phyloP scores from a whole-genome alignment of 30 jellyfish, hydroid and myxozoan species.

The Sanderia malayensis region DNA sequence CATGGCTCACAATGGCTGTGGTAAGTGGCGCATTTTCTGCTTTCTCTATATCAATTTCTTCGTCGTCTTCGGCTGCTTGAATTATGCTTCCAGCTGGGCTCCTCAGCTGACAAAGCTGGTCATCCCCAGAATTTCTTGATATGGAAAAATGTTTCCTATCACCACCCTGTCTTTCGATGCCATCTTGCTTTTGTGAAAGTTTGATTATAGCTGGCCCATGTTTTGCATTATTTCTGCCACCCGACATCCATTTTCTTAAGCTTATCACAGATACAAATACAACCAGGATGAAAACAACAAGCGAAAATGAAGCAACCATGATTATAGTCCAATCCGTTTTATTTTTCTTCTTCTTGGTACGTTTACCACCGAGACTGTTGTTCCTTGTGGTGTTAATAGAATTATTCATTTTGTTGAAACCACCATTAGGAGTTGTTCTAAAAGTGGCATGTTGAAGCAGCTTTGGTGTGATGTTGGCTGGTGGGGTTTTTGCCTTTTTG shows the following conservation, averaged over 20 bases:
- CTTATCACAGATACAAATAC: conserved; percentile 50
- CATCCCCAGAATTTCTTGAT: not conserved
- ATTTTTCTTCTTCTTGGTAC: conserved; percentile 9
- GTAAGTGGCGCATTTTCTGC: conserved; percentile 36
- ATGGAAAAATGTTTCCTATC: not conserved
- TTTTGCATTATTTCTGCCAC: conserved; percentile 22
- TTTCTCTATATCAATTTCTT: conserved; percentile 13
- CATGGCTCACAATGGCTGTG: conserved; percentile 46
- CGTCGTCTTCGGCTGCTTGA: not conserved
- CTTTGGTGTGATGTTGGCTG: not conserved
- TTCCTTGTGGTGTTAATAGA: not conserved
- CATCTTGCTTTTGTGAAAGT: conserved; percentile 26
- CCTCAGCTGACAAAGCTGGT: conserved; percentile 20
- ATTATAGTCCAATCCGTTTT: conserved; percentile 63
- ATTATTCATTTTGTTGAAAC: not conserved
- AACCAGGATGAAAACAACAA: conserved; percentile 49
- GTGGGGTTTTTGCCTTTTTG: not conserved
- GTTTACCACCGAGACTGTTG: not conserved
- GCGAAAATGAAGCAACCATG: conserved; percentile 66
- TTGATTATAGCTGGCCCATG: conserved; percentile 30
- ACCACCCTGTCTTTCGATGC: not conserved
- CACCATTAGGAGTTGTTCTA: not conserved
- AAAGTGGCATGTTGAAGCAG: not conserved
- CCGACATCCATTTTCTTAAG: conserved; percentile 33
- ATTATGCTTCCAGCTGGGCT: conserved; percentile 59